Conservation (phyloP, 1,140 invertebrate genomes). For the Aphidius ervi region DNA sequence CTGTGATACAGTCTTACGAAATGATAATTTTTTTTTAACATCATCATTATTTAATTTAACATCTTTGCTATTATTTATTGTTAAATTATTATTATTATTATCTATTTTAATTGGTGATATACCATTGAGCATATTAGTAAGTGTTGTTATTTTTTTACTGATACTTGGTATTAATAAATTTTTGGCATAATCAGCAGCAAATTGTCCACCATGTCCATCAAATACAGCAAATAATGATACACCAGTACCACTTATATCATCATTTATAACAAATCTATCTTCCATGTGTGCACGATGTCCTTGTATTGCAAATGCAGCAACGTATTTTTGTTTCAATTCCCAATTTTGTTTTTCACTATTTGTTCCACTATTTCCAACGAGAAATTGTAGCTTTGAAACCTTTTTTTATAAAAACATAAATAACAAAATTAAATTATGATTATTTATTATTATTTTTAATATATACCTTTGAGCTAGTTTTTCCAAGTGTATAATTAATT, state of each 20-base stretch:
- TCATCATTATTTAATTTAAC: constrained; percentile 45
- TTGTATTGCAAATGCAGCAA: constrained; percentile 84
- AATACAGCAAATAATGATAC: constrained; percentile 88
- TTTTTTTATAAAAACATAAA: not conserved
- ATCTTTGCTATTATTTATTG: constrained; percentile 9
- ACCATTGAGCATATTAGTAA: constrained; percentile 65
- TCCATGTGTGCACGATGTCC: constrained; percentile 88
- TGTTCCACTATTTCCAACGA: constrained; percentile 40
- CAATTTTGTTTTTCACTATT: constrained; percentile 65
- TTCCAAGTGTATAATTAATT: constrained; percentile 65
- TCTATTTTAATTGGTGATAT: constrained; percentile 47
- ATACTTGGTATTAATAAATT: constrained; percentile 76
- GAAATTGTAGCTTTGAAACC: constrained; percentile 46
- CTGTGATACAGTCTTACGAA: constrained; percentile 61
- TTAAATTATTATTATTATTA: constrained; percentile 25
- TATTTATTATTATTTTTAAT: not conserved
- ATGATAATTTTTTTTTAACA: constrained; percentile 54
- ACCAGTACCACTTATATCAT: constrained; percentile 53
- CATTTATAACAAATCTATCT: constrained; percentile 71
- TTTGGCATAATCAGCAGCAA: constrained; percentile 86
- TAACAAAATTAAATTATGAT: not conserved
- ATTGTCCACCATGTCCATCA: constrained; percentile 93
- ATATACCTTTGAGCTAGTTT: constrained; percentile 54
- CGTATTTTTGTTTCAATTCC: constrained; percentile 69
- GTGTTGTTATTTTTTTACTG: constrained; percentile 67